phyloP scores from a whole-genome alignment of 2,888 invertebrate species.

The Folsomia manolachei region DNA sequence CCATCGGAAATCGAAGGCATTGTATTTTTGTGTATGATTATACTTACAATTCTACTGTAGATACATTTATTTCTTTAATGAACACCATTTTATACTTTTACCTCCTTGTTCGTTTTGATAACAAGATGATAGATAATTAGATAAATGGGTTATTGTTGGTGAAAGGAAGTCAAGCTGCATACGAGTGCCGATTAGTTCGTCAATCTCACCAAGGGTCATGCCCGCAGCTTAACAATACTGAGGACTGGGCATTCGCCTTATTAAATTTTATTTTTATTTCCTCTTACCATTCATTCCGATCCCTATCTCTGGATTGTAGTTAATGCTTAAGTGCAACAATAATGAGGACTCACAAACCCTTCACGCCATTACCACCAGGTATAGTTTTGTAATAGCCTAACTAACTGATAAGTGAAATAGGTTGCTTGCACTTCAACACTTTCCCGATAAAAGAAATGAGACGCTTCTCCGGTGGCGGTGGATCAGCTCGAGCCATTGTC shows the following conservation, averaged over 20 bases:
- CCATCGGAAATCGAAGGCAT: no score
- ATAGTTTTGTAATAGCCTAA: no score
- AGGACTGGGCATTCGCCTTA: neutral
- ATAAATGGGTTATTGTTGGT: neutral
- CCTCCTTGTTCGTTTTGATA: neutral
- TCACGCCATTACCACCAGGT: neutral
- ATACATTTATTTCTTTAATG: neutral
- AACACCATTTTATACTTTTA: neutral
- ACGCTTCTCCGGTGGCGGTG: no score
- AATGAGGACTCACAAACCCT: conserved; percentile 22
- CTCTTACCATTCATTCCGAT: conserved; percentile 22
- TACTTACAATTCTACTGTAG: no score
- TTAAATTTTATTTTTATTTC: conserved; percentile 14
- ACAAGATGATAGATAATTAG: neutral
- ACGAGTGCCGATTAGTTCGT: conserved; percentile 28
- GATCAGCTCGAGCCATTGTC: no score
- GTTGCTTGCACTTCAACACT: conserved; percentile 14
- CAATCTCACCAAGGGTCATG: conserved; percentile 34
- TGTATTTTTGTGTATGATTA: no score
- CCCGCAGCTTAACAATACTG: neutral
- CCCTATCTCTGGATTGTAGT: conserved; percentile 24
- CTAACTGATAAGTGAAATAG: no score
- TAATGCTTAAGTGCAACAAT: conserved; percentile 15
- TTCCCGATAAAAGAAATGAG: no score
- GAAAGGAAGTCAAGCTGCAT: neutral